Evolutionary conservation across 1,140 invertebrate genomes (phyloP), one percentile per base, ranked within the genome.

Genomic region (Globodera ellingtonae): DNA sequence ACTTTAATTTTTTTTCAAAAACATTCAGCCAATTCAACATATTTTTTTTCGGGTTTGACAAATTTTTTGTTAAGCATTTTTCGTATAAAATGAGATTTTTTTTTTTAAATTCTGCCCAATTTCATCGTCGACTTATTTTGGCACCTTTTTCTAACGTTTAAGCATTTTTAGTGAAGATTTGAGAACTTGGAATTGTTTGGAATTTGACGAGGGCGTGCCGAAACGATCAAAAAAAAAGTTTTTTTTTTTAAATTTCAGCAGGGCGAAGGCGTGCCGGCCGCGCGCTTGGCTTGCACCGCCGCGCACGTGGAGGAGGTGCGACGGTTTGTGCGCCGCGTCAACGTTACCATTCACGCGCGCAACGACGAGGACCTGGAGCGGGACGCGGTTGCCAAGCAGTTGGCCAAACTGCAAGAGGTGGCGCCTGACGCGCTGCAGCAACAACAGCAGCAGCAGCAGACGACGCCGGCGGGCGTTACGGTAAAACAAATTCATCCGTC

Each of bases 261-360:
- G 82, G 85, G 85, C 21, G 85, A 85, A 65, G 70, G 78, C 13
- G 86, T 86, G 47, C 86, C 86, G 15, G 74, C 82, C 8, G 66
- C 66, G 35, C 62, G 73, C 47, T 62, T 84, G 52, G 75, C 81
- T 1, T n/a, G 81, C 50, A 87, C 84, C 13, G 75, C 85, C 15
- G 18, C 82, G 6, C 86, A 86, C 74, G 75, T 81, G 9, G 74
- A 84, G 13, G 86, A 87, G 18, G 71, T 86, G 56, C 69, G 79
- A 10, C 18, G 56, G 24, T 87, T 86, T 77, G 78, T 86, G 10
- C 82, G 82, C 46, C 79, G 56, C n/a, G 84, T 86, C 47, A 73
- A 86, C 73, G 13, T 83, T 8, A 84, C 84, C 6, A 82, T 86
- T 8, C 76, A 86, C 67, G 85, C 85, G 35, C 78, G 85, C 24